Evolutionary conservation across 1,140 invertebrate genomes (phyloP).

Genomic region (Drosophila erecta): DNA sequence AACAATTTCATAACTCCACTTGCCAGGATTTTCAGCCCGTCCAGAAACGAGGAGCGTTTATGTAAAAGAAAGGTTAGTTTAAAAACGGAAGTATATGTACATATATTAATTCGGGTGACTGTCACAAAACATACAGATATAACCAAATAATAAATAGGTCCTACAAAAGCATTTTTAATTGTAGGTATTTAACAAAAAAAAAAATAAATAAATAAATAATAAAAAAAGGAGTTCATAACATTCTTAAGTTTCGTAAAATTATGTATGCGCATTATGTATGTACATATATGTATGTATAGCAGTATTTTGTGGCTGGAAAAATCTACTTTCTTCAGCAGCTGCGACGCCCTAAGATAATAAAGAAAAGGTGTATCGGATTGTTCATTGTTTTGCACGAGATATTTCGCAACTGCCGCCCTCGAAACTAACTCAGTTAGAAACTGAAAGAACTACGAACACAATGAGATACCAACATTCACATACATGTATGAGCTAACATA

Average conservation of each 20-base stretch:
- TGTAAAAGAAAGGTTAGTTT: no score
- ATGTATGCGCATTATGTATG: no score
- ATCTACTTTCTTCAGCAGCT: conserved; percentile 25
- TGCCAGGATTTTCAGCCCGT: conserved; percentile 27
- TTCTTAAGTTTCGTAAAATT: no score
- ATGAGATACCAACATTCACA: conserved; percentile 26
- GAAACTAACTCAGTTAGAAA: conserved; percentile 12
- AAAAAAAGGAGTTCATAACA: no score
- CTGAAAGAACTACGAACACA: conserved; percentile 28
- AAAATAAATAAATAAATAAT: no score
- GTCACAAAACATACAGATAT: no score
- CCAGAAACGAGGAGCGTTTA: conserved; percentile 3
- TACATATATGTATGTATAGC: no score
- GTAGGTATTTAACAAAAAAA: no score
- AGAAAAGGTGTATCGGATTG: conserved; percentile 21
- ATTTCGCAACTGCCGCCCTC: conserved; percentile 20
- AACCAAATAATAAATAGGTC: no score
- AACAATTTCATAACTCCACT: conserved; percentile 39
- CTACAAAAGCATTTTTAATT: no score
- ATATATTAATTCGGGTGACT: no score
- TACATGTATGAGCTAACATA: conserved; percentile 27
- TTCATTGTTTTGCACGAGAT: conserved; percentile 13
- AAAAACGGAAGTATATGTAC: no score
- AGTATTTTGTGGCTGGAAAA: not conserved
- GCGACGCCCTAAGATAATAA: not conserved